A percentile compares a stretch with the other conserved stretches of the same genome.
Conservation (phyloP, 92 coral and sea anemone genomes). For the Umimayanthus chanpuru region DNA sequence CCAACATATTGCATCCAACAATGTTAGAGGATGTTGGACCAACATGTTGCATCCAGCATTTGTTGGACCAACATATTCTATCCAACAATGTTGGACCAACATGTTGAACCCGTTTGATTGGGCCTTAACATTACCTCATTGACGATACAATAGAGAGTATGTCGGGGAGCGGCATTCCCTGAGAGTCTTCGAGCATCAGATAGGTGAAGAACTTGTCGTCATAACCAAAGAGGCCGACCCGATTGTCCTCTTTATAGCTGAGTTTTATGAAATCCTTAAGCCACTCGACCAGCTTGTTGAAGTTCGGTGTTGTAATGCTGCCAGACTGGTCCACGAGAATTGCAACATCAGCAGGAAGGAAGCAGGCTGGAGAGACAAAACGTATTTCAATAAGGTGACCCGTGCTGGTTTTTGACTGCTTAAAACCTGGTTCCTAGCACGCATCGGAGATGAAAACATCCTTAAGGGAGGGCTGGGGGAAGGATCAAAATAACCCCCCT, state of each 20-base stretch:
- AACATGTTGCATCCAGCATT: too few relatives aligned
- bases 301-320: neutral
- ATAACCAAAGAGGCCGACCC: neutral
- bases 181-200: neutral
- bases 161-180: neutral
- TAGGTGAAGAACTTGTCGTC: neutral
- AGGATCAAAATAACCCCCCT: too few relatives aligned
- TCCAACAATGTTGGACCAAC: too few relatives aligned
- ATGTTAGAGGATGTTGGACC: too few relatives aligned
- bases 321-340: neutral
- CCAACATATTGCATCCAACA: too few relatives aligned
- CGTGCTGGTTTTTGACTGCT: too few relatives aligned
- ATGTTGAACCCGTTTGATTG: too few relatives aligned
- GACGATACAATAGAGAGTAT: neutral
- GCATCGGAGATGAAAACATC: too few relatives aligned
- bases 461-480: too few relatives aligned
- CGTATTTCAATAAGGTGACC: too few relatives aligned
- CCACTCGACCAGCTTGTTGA: neutral
- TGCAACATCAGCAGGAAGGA: neutral
- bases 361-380: neutral
- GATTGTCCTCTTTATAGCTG: neutral
- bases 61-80: too few relatives aligned
- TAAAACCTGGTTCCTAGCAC: too few relatives aligned
- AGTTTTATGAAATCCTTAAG: slow-evolving; percentile 9
- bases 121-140: neutral